Base-by-base conservation (phyloP, 2,888 invertebrate genomes). In the Pocota personata region DNA sequence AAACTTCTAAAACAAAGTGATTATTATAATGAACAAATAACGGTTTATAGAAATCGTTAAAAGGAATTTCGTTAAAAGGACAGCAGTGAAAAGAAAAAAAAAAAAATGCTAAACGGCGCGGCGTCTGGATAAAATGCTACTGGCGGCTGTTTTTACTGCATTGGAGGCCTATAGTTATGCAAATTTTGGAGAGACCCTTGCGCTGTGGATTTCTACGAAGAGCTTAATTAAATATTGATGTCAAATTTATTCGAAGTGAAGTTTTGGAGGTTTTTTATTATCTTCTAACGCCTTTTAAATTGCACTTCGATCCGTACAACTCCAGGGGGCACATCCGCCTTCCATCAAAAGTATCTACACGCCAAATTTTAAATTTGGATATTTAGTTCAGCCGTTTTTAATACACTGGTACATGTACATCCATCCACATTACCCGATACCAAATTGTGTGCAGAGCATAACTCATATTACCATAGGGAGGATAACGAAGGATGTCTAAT, bases 21-120 rank as follows among this genome's bases (percentile, higher is more conserved):
- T 84, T 73, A 80, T 58, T 67, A 52, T 80, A 80, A 80, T 80
- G 73, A 73, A 67, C 58, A 57, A 24, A 66, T 80, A 80, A 80
- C 80, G 80, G 80, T 69, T 77, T 64, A 8, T 21, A 5, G 14
- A 71, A 55, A 46, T 52, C 24, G 21, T 60, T 55, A 40, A 32
- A 77, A 50, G 35, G 64, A 57, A 76, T 71, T 71, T 43, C 14
- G 30, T 3, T 21, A 30, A 64, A 67, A 52, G 24, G 12, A 40
- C 67, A 67, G 55, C 57, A 4, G 16, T 8, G 50, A n/a, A 30
- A 3, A 32, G 37, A 46, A n/a, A 67, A 3, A 19, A 46, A 30
- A 19, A 10, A 10, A 16, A 3, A 43, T 40, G 3, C 14, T 4
- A 21, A 5, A 37, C 27, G 32, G 21, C 7, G 16, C 50, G 71